Evolutionary conservation across 2,888 invertebrate species (phyloP), one percentile per base, ranked within the genome.

Genomic region (Zygaena filipendulae): DNA sequence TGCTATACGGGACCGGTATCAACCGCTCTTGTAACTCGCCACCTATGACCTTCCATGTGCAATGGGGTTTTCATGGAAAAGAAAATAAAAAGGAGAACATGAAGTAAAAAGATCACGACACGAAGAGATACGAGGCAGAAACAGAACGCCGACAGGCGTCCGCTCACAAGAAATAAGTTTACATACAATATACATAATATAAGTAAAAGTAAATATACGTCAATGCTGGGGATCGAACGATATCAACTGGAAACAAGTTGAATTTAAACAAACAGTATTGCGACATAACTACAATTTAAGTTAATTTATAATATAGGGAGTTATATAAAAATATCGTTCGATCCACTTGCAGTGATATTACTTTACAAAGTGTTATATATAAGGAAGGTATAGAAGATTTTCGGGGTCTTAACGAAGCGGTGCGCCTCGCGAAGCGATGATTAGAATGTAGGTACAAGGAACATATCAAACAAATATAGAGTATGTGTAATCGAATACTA

Each of bases 1-100:
- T 96, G 95, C 96, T 96, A 92, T 96, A 96, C 84, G 96, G 97
- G 84, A 97, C 96, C 84, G 97, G 95, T 84, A 97, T 96, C 91
- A 97, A 93, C 86, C 96, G 94, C 87, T 96, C 96, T 90, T 96
- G 95, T 87, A 95, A 95, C 88, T 96, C 95, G 86, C 97, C 97
- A 91, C 96, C 96, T 92, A 97, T 97, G 90, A 97, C 96, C 97
- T 97, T 93, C 88, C 92, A 91, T 87, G 90, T 88, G 87, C 90
- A 91, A 90, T 72, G 66, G 70, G 87, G 87, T 86, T 83, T 87
- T 88, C 87, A 87, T 87, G 87, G 87, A 88, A 87, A 87, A 80
- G 74, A 80, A 81, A 80, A 77, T 72, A 71, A 79, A 75, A 79
- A 77, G 68, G 67, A 79, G 74, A 74, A 69, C 58, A 74, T 79